These are phyloP conservation scores for Ommatoiulus sabulosus DNA, from an alignment of 2,888 invertebrate genomes.

Conservation along the genomic window DNA sequence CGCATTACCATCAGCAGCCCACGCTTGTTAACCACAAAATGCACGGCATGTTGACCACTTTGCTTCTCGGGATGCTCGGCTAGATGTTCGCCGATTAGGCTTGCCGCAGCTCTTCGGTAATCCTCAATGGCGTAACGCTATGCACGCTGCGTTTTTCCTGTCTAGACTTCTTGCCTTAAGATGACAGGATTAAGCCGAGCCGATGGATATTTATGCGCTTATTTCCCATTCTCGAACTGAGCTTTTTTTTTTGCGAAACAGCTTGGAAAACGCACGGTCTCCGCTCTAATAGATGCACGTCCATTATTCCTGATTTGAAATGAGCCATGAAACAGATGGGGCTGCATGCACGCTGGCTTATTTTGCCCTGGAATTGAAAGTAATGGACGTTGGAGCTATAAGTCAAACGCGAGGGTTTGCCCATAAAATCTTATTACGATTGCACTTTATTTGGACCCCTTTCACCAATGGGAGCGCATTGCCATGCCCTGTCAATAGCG, in stretches of 20 bases:
- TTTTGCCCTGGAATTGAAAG: slow-evolving; percentile 24
- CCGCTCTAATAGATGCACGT: slow-evolving; percentile 39
- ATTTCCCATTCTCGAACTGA: neutral
- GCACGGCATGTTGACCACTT: slow-evolving; percentile 39
- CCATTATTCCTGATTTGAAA: slow-evolving; percentile 47
- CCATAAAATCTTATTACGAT: slow-evolving; percentile 45
- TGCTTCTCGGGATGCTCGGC: neutral
- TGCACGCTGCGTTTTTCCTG: neutral
- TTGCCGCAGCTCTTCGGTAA: slow-evolving; percentile 10
- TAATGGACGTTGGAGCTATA: slow-evolving; percentile 25
- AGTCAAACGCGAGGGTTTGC: neutral
- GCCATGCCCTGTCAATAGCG: neutral
- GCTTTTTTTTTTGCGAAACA: neutral
- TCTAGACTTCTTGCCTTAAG: neutral
- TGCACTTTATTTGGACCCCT: slow-evolving; percentile 4
- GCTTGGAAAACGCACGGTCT: neutral
- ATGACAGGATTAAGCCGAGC: neutral
- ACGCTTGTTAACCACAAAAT: slow-evolving; percentile 47
- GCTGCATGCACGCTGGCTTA: slow-evolving; percentile 4
- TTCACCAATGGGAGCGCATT: neutral
- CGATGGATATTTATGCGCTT: slow-evolving; percentile 38
- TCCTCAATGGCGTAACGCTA: slow-evolving; percentile 23
- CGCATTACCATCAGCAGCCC: slow-evolving; percentile 46
- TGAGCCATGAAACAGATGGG: slow-evolving; percentile 42
- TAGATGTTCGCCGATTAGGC: neutral